Base-by-base conservation (phyloP, 2,888 invertebrate genomes). In the Drosophila formosana region DNA sequence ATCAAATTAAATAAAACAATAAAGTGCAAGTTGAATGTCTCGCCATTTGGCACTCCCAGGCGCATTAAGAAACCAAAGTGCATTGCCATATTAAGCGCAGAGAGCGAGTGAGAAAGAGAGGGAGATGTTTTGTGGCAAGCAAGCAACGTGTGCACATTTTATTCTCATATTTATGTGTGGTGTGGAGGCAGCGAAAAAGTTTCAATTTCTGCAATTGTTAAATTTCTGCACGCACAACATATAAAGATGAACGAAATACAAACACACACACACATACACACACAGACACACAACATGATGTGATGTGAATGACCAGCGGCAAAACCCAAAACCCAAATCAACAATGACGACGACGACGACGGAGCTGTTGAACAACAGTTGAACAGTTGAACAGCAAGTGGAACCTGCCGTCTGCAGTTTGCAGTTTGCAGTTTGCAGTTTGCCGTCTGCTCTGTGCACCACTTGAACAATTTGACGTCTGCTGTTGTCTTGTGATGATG, bases 161-260 rank as follows among this genome's bases (percentile, higher is more conserved):
- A 82, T 85, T 69, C 70, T 80, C 60, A 82, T 75, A 75, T 82
- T 67, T 69, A 74, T 72, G 75, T 65, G 62, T 84, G 66, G 62
- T 63, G 75, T 65, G 9, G 66, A 60, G 13, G 60, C 58, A 62
- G 62, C 56, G 60, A 63, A 82, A 82, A 80, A 86, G 86, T 86
- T 86, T 86, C 83, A 83, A 75, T 86, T 82, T 81, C 78, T 67
- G 73, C 87, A 84, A 81, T 86, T 87, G 84, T 80, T 83, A 73
- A 87, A 81, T 83, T 87, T 79, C 67, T 87, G 82, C 82, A 81
- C 79, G 84, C 81, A 83, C 83, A 77, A 79, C 77, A 79, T 74
- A 78, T 83, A 77, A 74, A 76, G 77, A 66, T 82, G 77, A 82
- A 72, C 57, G 37, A 37, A 37, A 37, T n/a, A 50, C 62, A 63